Evolutionary conservation across 2,797 vertebrate genomes (phyloP), one percentile per base, ranked within the genome.

Genomic region (Coreius guichenoti): DNA sequence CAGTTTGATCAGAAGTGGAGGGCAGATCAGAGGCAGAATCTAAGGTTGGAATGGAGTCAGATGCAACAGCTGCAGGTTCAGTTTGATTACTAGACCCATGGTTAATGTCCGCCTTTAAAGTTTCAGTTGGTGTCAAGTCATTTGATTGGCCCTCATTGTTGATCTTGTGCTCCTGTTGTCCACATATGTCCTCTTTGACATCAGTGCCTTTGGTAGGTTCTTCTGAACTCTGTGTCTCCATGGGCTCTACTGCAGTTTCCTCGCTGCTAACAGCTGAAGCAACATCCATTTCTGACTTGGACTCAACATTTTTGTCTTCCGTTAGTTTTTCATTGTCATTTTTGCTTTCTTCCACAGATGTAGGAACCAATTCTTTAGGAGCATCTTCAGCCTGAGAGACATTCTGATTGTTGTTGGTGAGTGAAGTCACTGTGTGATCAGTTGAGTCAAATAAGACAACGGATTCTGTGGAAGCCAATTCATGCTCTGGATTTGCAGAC

Each of bases 181-280:
- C 74, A 26, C 61, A 56, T 31, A 63, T 75, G 49, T 43, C 51
- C 16, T 63, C 39, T 67, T 72, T 80, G 29, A 75, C 70, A 31
- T 88, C 82, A 47, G 8, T 81, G 68, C 17, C 49, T 54, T 85
- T 82, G 5, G 19, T 43, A 31, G 47, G 31, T 26, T 87, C 54
- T 68, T 83, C 74, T 56, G 26, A 11, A 31, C 43, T 70, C n/a
- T 54, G 51, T 17, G 67, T 69, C 47, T 85, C 83, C 43, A 72
- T 58, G 6, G 49, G 21, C 8, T 51, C 73, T 31, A 63, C 31
- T 67, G 26, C 16, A 23, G 47, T 76, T 9, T 65, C 67, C 26
- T 31, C 80, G 56, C 31, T 56, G 45, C 39, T 7, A 31, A 36
- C 72, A 31, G 39, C 16, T 49, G 67, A 79, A 47, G 83, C 9